Percentiles rank a stretch among this genome's conserved stretches.
Evolutionary conservation across 2,888 invertebrate species (phyloP).

Genomic region (Mayetiola destructor): DNA sequence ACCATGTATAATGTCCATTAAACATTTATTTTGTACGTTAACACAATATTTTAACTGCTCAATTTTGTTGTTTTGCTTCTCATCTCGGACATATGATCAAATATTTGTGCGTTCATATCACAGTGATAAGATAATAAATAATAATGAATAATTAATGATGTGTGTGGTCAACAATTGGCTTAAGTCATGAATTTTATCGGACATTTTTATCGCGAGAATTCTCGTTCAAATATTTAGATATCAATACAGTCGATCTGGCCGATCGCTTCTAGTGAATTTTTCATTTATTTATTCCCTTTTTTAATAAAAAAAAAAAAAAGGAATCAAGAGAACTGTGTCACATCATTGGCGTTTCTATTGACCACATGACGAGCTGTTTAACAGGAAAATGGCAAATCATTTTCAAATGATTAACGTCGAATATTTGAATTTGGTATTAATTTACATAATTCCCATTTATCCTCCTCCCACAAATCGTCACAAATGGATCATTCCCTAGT

Average conservation of each 20-base stretch:
- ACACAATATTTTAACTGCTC: not conserved
- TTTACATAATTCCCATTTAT: slow-evolving; percentile 6
- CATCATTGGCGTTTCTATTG: too few species aligned
- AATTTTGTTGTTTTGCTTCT: not conserved
- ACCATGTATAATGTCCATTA: not conserved
- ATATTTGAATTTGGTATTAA: slow-evolving; percentile 8
- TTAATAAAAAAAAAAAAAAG: too few species aligned
- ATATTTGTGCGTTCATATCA: too few species aligned
- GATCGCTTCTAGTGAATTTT: not conserved
- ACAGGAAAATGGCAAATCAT: not conserved
- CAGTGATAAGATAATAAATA: too few species aligned
- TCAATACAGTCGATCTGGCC: not conserved
- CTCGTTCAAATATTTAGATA: too few species aligned
- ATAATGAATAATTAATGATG: too few species aligned
- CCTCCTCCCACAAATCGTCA: slow-evolving; percentile 6
- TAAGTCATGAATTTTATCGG: too few species aligned
- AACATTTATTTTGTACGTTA: not conserved
- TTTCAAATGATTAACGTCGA: not conserved
- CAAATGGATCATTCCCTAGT: not conserved
- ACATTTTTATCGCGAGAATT: too few species aligned
- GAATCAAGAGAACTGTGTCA: not conserved
- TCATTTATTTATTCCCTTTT: too few species aligned
- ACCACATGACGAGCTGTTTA: not conserved
- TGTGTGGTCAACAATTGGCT: too few species aligned
- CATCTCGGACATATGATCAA: not conserved